Base-by-base conservation (phyloP, 2,113 vertebrate species). In the Symphodus melops region DNA sequence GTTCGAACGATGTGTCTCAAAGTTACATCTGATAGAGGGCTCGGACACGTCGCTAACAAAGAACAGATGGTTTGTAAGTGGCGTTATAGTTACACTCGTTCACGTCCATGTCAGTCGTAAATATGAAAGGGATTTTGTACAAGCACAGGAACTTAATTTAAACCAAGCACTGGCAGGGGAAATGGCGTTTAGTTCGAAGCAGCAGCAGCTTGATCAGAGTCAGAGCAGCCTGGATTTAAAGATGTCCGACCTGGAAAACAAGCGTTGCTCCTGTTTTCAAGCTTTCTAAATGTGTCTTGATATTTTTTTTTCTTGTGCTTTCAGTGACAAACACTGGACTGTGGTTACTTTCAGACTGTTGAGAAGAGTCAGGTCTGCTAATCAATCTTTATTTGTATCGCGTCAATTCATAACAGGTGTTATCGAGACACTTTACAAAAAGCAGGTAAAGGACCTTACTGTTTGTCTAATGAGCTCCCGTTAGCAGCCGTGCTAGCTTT, bases 271-370 rank as follows among this genome's bases (percentile, higher is more conserved):
- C 49, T 16, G 21, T 49, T 65, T 41, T 3, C 14, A 3, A 3
- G 57, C 41, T 57, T 73, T 4, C 20, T n/a, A 36, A 21, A 51
- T 53, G 36, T 62, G 25, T 28, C 33, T 25, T 21, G 33, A 25
- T 51, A 53, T 21, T 67, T 67, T 49, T 37, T 17, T 54, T 12
- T 36, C 57, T 51, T 75, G 66, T 78, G 74, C 70, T 74, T 68
- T 60, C 20, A 6, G 33, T 68, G 25, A 48, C 3, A 61, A 52
- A 60, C 51, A 33, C 52, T 21, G 52, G 23, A n/a, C 20, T 17
- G 4, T 49, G 66, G 70, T 73, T 65, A 60, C 53, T 74, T 41
- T 68, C 19, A 77, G n/a, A 9, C 61, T 59, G 65, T 70, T 37
- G 9, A 25, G 20, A 48, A 23, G n/a, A 12, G 2, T 54, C 0